Conservation (phyloP, 2,797 vertebrate genomes). For the Numenius phaeopus region DNA sequence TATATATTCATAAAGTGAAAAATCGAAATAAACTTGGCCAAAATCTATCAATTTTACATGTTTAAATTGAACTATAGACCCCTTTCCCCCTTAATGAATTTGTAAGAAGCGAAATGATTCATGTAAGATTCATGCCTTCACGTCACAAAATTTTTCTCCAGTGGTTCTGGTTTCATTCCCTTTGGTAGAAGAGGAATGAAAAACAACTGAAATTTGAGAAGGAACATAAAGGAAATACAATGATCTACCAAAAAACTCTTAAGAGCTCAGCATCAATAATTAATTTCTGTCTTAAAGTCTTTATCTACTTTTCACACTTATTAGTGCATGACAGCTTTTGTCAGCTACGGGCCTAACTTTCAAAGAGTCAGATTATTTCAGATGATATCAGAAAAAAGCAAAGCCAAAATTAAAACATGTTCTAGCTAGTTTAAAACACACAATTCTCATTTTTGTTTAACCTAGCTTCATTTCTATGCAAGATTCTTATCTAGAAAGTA, state of each 20-base stretch:
- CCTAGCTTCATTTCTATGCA: neutral
- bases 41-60: neutral
- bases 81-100: neutral
- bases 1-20: neutral
- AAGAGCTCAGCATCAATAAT: neutral
- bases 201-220: neutral
- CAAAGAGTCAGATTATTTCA: neutral
- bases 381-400: neutral
- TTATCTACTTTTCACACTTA: neutral
- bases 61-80: neutral
- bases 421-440: neutral
- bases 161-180: neutral
- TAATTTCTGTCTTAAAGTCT: neutral
- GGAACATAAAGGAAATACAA: neutral
- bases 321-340: neutral
- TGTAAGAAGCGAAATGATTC: neutral
- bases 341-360: neutral
- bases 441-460: neutral
- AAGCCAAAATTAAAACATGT: neutral
- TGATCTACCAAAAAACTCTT: neutral
- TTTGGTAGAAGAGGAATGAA: neutral
- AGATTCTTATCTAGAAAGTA: neutral
- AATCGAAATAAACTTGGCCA: neutral
- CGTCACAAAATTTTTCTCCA: neutral
- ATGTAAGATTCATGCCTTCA: neutral